Evolutionary conservation across 2,797 vertebrate genomes (phyloP).

Genomic region (Syngnathus rostellatus): DNA sequence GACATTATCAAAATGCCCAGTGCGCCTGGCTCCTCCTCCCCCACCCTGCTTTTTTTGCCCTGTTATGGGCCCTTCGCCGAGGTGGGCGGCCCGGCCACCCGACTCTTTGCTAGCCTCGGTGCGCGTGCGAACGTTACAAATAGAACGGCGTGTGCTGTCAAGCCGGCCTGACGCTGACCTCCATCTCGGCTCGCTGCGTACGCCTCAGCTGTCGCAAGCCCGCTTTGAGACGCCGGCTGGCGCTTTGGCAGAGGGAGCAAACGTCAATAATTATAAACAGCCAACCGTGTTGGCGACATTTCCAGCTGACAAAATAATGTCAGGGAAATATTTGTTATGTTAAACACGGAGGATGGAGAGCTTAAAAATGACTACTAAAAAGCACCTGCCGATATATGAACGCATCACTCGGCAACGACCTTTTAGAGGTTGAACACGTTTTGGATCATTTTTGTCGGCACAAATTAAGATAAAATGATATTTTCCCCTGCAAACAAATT

Average conservation of each 20-base stretch:
- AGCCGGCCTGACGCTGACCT: constrained; percentile 72
- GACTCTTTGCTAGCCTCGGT: constrained; percentile 49
- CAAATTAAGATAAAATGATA: neutral
- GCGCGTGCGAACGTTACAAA: constrained; percentile 75
- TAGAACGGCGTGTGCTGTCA: constrained; percentile 79
- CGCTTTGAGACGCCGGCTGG: constrained; percentile 34
- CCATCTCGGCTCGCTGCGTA: constrained; percentile 39
- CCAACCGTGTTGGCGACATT: constrained; percentile 22
- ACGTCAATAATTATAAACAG: constrained; percentile 43
- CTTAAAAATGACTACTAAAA: neutral
- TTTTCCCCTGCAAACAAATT: neutral
- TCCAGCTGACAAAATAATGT: constrained; percentile 15
- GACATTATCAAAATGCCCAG: constrained; percentile 96
- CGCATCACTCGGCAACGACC: neutral
- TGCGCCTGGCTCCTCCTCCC: constrained; percentile 59
- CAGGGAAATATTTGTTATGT: constrained; percentile 7
- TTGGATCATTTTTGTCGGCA: neutral
- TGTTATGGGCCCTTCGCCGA: constrained; percentile 89
- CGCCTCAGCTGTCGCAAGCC: constrained; percentile 57
- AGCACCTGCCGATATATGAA: neutral
- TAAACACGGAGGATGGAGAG: neutral
- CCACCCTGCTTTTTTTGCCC: constrained; percentile 73
- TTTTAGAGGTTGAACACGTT: neutral
- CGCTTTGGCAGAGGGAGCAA: constrained; percentile 36
- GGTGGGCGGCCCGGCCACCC: constrained; percentile 71